A percentile compares a stretch with the other conserved stretches of the same genome.
These are phyloP conservation scores for Mormyrus proboscirostris DNA, from an alignment of 2,797 vertebrate genomes.

Conservation along the genomic window DNA sequence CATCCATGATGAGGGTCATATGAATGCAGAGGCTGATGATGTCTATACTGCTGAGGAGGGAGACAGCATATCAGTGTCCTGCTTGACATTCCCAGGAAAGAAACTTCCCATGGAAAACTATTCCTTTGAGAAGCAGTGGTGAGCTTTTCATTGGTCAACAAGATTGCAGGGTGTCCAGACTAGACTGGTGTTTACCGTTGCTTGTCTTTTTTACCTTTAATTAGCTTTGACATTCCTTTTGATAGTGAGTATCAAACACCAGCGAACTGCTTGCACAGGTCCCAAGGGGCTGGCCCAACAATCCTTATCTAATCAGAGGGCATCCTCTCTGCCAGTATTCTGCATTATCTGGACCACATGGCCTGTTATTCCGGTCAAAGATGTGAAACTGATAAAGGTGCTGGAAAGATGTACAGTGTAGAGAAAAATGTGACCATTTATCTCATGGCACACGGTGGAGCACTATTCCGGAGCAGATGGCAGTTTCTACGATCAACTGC, in stretches of 20 bases:
- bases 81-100: neutral
- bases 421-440: neutral
- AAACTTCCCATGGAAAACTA: neutral
- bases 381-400: neutral
- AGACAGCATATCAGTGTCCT: neutral
- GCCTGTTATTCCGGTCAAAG: neutral
- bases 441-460: neutral
- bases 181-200: neutral
- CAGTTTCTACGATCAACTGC: neutral
- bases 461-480: neutral
- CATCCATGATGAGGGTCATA: neutral
- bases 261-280: neutral
- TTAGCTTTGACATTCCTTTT: neutral
- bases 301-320: neutral
- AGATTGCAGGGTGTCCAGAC: neutral
- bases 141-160: neutral
- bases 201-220: neutral
- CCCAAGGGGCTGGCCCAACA: neutral
- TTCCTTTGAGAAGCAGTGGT: neutral
- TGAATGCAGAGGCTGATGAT: neutral
- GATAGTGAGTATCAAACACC: neutral
- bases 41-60: neutral
- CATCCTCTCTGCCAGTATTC: neutral
- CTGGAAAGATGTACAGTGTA: neutral
- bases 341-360: neutral